Evolutionary conservation across 1,140 invertebrate genomes (phyloP).

Genomic region (Tetramorium parvispinum): DNA sequence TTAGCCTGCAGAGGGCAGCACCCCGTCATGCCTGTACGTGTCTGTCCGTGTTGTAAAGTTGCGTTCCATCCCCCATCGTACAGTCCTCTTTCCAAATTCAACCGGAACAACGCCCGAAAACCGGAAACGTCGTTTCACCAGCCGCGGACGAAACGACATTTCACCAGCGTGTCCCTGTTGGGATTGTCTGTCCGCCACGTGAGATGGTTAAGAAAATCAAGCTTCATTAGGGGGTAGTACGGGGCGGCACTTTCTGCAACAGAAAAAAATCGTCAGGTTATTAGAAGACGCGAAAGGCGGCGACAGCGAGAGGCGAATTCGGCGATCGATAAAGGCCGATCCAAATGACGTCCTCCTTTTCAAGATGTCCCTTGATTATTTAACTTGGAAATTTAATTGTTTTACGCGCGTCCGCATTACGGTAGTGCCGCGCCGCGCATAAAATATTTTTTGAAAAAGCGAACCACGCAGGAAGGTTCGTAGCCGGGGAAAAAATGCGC

Average conservation of each 20-base stretch:
- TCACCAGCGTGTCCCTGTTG: background rate
- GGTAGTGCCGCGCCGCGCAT: constrained; percentile 47
- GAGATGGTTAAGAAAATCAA: background rate
- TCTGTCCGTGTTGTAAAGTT: constrained; percentile 77
- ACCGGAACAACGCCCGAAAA: constrained; percentile 65
- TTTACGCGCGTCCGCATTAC: constrained; percentile 57
- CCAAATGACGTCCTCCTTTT: background rate
- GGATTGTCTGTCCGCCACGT: background rate
- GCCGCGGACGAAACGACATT: constrained; percentile 21
- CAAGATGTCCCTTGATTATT: constrained; percentile 57
- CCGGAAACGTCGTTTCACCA: constrained; percentile 53
- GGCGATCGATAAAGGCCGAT: background rate
- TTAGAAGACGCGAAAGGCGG: background rate
- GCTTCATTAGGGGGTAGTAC: background rate
- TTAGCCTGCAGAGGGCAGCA: constrained; percentile 78
- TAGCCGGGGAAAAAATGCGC: constrained; percentile 53
- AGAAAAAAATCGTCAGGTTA: background rate
- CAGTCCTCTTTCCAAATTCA: constrained; percentile 77
- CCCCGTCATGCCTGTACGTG: constrained; percentile 76
- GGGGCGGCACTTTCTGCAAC: background rate
- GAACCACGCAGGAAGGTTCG: constrained; percentile 39
- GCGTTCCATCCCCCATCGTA: constrained; percentile 76
- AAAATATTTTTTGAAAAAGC: constrained; percentile 63
- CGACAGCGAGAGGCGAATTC: background rate
- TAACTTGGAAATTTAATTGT: constrained; percentile 52